Percentiles rank a stretch among this genome's conserved stretches.
Conservation (phyloP, 2,797 vertebrate species). For the Silurus aristotelis region DNA sequence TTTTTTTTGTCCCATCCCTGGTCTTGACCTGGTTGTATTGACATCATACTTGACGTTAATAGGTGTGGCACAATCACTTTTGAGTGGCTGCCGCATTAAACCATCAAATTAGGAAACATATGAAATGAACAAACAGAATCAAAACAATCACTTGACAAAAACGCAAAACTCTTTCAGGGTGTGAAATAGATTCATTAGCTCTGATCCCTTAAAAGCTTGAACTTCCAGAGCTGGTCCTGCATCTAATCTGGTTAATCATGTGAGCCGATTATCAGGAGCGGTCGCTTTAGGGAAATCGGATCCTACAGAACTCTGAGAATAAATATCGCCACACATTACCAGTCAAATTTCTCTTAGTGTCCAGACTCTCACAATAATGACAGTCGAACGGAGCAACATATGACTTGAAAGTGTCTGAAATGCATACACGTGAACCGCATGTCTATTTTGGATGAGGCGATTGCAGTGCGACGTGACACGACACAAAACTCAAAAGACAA, state of each 20-base stretch:
- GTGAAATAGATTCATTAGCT: background rate
- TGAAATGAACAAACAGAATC: background rate
- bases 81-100: background rate
- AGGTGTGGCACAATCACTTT: background rate
- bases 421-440: background rate
- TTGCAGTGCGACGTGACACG: slow-evolving; percentile 4
- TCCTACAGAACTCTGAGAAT: background rate
- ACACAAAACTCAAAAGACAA: background rate
- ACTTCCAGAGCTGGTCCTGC: background rate
- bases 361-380: background rate
- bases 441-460: background rate
- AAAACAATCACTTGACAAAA: background rate
- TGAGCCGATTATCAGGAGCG: background rate
- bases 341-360: background rate
- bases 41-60: background rate
- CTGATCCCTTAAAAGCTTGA: background rate
- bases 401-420: background rate
- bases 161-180: background rate
- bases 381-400: background rate
- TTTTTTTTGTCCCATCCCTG: background rate
- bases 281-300: background rate
- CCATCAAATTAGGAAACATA: too few species aligned
- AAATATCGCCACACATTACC: background rate
- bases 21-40: background rate
- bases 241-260: background rate